Conservation (phyloP, 2,797 vertebrate species). For the Phaenicophaeus curvirostris region DNA sequence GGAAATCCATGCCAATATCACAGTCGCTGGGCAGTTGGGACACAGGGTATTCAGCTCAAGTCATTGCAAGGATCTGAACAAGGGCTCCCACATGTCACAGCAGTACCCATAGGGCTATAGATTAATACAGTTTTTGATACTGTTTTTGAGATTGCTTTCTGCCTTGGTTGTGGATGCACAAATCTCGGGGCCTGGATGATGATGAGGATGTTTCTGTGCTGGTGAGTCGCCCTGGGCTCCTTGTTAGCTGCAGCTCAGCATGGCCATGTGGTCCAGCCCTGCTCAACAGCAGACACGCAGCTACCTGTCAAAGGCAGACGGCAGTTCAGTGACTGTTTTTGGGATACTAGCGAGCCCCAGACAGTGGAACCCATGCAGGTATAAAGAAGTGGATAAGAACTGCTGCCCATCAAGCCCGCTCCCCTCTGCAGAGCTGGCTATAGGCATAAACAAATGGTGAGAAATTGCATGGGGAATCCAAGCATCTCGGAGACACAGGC, state of each 20-base stretch:
- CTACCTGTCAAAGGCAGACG: rapidly evolving
- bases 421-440: not conserved
- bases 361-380: rapidly evolving
- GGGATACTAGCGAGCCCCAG: rapidly evolving
- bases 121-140: not conserved
- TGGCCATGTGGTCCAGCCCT: not conserved
- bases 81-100: rapidly evolving
- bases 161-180: not conserved
- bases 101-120: not conserved
- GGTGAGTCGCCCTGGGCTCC: not conserved
- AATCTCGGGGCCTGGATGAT: not conserved
- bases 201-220: not conserved
- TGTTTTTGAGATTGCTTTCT: not conserved
- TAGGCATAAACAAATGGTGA: not conserved
- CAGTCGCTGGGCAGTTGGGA: rapidly evolving
- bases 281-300: rapidly evolving
- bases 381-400: rapidly evolving
- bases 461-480: not conserved
- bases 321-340: rapidly evolving
- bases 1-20: not conserved
- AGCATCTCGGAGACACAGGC: rapidly evolving
- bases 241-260: rapidly evolving
- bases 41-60: not conserved
- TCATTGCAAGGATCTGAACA: not conserved
- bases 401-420: not conserved